Conservation (phyloP, 1,140 invertebrate species). For the Pinna nobilis region DNA sequence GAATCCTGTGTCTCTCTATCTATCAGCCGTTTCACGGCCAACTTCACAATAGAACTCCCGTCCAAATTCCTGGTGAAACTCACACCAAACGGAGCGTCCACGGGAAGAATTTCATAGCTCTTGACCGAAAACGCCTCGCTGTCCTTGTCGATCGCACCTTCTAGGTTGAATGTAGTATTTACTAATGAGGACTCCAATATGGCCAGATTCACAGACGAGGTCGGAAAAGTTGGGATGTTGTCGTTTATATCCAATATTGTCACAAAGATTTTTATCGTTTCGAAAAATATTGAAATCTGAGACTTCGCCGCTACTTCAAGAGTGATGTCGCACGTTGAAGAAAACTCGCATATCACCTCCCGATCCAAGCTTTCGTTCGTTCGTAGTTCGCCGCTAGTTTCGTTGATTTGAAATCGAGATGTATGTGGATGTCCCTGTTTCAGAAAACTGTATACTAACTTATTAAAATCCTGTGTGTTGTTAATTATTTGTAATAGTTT, state of each 20-base stretch:
- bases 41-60: conserved; percentile 78
- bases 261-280: conserved; percentile 81
- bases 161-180: conserved; percentile 35
- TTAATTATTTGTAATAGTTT: conserved; percentile 10
- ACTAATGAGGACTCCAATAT: conserved; percentile 51
- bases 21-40: conserved; percentile 82
- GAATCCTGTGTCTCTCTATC: conserved; percentile 89
- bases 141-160: conserved; percentile 82
- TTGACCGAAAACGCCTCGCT: conserved; percentile 85
- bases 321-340: conserved; percentile 36
- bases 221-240: conserved; percentile 79
- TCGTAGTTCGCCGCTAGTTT: conserved; percentile 42
- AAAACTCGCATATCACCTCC: conserved; percentile 50
- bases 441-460: conserved; percentile 35
- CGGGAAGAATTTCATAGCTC: conserved; percentile 77
- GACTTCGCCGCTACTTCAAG: conserved; percentile 48
- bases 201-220: conserved; percentile 73
- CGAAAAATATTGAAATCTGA: conserved; percentile 38
- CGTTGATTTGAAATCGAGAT: conserved; percentile 43
- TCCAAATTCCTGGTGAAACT: conserved; percentile 81
- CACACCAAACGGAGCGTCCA: conserved; percentile 82
- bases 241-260: conserved; percentile 95
- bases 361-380: conserved; percentile 45
- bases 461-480: conserved; percentile 25
- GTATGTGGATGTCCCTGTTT: conserved; percentile 28